Conservation (phyloP, 2,888 invertebrate species). For the Julus scanicus region DNA sequence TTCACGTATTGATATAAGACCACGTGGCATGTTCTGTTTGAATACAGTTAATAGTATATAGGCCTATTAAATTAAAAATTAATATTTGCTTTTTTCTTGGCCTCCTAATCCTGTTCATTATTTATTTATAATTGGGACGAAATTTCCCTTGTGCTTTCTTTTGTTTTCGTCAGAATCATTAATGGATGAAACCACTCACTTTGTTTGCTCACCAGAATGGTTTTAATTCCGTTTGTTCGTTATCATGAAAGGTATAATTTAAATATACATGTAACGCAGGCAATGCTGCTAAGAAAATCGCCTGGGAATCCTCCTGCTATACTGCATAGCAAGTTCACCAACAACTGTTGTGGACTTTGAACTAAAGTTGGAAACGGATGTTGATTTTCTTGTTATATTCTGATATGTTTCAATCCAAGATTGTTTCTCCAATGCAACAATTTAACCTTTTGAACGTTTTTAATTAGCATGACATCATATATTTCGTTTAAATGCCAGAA, state of each 20-base stretch:
- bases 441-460: no score
- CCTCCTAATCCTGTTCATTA: neutral
- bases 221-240: neutral
- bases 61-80: neutral
- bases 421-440: no score
- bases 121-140: neutral
- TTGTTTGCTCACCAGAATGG: constrained; percentile 2
- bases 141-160: constrained; percentile 26
- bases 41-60: neutral
- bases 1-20: no score
- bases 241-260: neutral
- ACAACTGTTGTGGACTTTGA: no score
- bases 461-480: no score
- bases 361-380: no score
- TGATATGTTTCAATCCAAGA: no score
- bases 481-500: no score
- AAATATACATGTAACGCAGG: neutral
- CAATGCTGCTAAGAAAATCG: neutral
- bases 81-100: neutral
- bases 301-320: neutral
- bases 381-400: no score
- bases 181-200: neutral
- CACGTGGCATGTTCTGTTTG: neutral
- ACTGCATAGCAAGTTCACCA: no score
- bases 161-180: neutral